Conservation (phyloP, 1,140 invertebrate species). For the Drosophila parvula region DNA sequence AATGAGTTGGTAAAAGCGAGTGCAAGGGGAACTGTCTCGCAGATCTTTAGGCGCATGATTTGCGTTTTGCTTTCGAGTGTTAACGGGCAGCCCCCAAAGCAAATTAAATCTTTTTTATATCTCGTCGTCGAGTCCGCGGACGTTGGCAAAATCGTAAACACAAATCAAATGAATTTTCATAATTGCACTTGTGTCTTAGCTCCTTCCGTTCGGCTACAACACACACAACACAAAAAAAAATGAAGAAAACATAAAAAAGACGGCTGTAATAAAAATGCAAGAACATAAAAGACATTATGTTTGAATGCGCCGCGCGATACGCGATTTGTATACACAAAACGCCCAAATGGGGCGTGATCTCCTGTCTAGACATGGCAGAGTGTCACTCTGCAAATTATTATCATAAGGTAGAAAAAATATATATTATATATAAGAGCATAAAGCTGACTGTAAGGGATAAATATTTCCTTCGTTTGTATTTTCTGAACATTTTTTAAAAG, state of each 20-base stretch:
- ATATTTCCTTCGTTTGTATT: not conserved
- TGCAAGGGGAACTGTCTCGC: conserved; percentile 27
- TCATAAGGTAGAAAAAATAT: not conserved
- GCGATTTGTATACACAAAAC: conserved; percentile 19
- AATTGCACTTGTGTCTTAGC: conserved; percentile 72
- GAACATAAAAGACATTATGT: conserved; percentile 52
- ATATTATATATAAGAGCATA: not conserved
- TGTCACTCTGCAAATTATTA: conserved; percentile 30
- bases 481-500: not conserved
- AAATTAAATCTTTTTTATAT: conserved; percentile 53
- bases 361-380: conserved; percentile 28
- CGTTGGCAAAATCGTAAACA: conserved; percentile 64
- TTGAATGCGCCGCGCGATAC: conserved; percentile 30
- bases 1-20: conserved; percentile 76
- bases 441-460: not conserved
- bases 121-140: no score
- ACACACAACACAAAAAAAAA: not conserved
- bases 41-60: conserved; percentile 72
- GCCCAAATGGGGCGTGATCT: conserved; percentile 10
- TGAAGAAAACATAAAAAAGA: not conserved
- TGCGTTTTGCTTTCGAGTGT: conserved; percentile 62
- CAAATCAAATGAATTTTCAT: conserved; percentile 81
- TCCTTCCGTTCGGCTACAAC: conserved; percentile 40
- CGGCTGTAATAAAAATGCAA: conserved; percentile 4
- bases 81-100: conserved; percentile 27